Evolutionary conservation across 2,113 vertebrate species (phyloP), one percentile per base, ranked within the genome.

Genomic region (Campylomormyrus numenius): DNA sequence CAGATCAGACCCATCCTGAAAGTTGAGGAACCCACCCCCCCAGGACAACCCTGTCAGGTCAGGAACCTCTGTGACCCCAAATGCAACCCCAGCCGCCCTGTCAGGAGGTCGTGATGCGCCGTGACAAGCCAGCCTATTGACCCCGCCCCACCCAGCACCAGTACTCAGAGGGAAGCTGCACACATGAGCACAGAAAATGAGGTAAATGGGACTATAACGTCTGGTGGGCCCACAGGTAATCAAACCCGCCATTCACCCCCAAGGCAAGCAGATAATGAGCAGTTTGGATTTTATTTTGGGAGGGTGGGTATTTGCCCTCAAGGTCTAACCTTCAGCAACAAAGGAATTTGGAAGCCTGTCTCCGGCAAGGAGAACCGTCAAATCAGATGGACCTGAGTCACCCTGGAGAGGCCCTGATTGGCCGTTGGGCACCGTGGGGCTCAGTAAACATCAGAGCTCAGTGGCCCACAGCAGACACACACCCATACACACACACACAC

Each of bases 401-500:
- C 52, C 74, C 50, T 66, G 66, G 35, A 66, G 62, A 50, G 66
- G 53, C 77, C 24, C 56, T 70, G 50, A 88, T 87, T 83, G 90
- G 86, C 86, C 48, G 77, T 9, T 74, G 19, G 89, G 80, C 91
- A 77, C 83, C 31, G 62, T 46, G 80, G 85, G 87, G 87, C 80
- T 90, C 88, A 42, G 70, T 77, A 77, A 77, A 77, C 70, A 77
- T 17, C 35, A 77, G 11, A 35, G 35, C 11, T 35, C 35, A 42
- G 74, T 0, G 10, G 35, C 13, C 74, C 35, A 15, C 35, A 19
- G 35, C 74, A 39, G 74, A 8, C 35, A 17, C 70, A 39, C 74
- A 19, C 74, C 1, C 70, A 19, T 0, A 66, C n/a, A 27, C 56
- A 58, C 56, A 58, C 56, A 8, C 21, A 58, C 6, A 24, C 35